These are phyloP conservation scores for Tipula confusa DNA, from an alignment of 2,888 invertebrate genomes.

Conservation along the genomic window DNA sequence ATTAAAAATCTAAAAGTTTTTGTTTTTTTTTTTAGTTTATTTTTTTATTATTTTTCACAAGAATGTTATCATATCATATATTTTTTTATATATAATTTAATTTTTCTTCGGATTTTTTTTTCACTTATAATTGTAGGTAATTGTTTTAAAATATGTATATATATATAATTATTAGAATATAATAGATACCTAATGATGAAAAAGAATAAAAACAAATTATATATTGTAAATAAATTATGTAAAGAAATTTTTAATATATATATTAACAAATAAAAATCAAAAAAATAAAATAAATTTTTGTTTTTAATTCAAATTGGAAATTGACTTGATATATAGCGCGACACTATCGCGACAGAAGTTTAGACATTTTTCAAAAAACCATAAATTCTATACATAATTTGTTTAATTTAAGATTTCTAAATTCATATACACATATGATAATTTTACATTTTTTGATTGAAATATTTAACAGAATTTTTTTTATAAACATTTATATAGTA, in stretches of 20 bases:
- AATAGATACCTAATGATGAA: not conserved
- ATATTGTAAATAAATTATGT: not conserved
- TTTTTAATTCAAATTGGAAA: not conserved
- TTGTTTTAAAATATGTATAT: not conserved
- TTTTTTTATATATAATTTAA: constrained; percentile 28
- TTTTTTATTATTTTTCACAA: constrained; percentile 31
- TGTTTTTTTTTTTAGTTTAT: not conserved
- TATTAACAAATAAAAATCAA: not conserved
- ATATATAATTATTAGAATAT: not conserved
- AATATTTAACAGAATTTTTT: not conserved
- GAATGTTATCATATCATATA: constrained; percentile 34
- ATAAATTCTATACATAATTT: not conserved
- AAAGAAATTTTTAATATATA: not conserved
- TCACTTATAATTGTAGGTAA: not conserved
- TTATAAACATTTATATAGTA: constrained; percentile 8
- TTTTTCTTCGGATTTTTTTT: constrained; percentile 4
- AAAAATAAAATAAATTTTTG: not conserved
- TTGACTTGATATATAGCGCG: not conserved
- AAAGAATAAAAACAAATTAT: constrained; percentile 15
- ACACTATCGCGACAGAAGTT: not conserved
- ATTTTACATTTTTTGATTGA: not conserved
- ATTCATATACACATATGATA: not conserved
- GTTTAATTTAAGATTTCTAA: not conserved
- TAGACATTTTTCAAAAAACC: not conserved
- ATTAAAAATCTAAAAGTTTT: not conserved